Percentiles rank a stretch among this genome's conserved stretches.
phyloP scores from a whole-genome alignment of 2,113 vertebrate genomes.

The Agapornis roseicollis region DNA sequence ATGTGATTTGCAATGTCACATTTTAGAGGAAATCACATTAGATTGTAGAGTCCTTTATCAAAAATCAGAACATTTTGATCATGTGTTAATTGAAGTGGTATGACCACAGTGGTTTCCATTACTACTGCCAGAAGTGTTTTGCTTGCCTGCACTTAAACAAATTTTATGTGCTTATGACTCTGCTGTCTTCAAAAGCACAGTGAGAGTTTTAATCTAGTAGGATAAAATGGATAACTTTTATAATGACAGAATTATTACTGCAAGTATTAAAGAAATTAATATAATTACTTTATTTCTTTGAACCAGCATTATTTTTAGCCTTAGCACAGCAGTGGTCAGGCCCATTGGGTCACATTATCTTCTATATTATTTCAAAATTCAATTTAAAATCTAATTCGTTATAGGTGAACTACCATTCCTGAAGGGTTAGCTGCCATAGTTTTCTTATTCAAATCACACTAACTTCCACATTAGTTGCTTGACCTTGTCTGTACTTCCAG shows the following conservation, averaged over 20 bases:
- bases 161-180: neutral
- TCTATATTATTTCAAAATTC: neutral
- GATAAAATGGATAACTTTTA: neutral
- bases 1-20: neutral
- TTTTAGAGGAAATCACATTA: neutral
- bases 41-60: neutral
- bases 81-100: neutral
- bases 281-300: neutral
- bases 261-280: neutral
- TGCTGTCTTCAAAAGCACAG: neutral
- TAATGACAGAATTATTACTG: neutral
- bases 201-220: neutral
- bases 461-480: neutral
- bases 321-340: neutral
- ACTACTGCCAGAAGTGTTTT: neutral
- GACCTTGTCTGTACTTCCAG: neutral
- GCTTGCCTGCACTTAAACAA: neutral
- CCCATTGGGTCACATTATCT: neutral
- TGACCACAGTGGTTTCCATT: neutral
- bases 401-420: neutral
- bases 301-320: neutral
- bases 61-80: neutral
- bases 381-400: neutral
- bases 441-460: neutral
- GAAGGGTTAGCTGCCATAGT: neutral